A percentile compares a stretch with the other conserved stretches of the same genome.
phyloP scores from a whole-genome alignment of 2,888 invertebrate species.

The Tenthredo amoena region DNA sequence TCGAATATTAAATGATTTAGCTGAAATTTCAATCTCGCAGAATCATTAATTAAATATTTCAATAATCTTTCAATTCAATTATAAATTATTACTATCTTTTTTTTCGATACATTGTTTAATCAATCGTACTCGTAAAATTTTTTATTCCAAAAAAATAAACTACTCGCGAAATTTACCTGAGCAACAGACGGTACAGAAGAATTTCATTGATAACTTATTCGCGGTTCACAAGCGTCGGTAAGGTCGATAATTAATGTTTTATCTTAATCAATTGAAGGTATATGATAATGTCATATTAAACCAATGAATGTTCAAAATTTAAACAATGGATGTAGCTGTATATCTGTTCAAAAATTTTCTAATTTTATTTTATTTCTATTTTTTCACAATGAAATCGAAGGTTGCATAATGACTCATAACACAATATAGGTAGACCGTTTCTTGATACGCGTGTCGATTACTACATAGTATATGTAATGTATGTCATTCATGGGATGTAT shows the following conservation, averaged over 20 bases:
- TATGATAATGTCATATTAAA: not conserved
- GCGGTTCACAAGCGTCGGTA: not conserved
- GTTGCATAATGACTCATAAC: not conserved
- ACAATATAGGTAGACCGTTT: not conserved
- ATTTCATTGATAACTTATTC: not conserved
- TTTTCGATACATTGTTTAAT: not conserved
- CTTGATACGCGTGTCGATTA: constrained; percentile 27
- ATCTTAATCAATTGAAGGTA: not conserved
- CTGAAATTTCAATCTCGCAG: not conserved
- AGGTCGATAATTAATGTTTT: not conserved
- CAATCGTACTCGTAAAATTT: not conserved
- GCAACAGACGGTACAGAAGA: not conserved
- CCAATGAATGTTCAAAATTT: not conserved
- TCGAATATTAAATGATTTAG: not conserved
- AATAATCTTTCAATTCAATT: not conserved
- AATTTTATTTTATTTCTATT: not conserved
- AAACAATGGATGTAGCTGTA: not conserved
- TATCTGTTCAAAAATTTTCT: not conserved
- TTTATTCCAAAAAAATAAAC: not conserved
- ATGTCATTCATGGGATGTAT: not conserved
- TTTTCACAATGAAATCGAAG: constrained; percentile 14
- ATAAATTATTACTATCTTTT: not conserved
- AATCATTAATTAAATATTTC: not conserved
- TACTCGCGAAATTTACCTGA: not conserved
- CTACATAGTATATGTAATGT: not conserved